phyloP scores from a whole-genome alignment of 1,140 invertebrate species.

The Sitodiplosis mosellana region DNA sequence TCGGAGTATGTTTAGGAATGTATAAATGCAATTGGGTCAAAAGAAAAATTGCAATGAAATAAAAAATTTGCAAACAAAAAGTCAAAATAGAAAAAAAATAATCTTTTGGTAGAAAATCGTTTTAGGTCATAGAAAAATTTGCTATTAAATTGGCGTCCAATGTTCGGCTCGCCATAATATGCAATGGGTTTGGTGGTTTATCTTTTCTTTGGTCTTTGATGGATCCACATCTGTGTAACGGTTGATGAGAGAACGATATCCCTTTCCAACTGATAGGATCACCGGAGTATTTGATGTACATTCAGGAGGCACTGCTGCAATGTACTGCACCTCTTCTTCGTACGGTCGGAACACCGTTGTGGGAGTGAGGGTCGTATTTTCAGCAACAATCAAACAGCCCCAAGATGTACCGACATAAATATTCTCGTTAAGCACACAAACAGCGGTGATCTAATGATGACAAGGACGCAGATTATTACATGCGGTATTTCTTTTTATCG shows the following conservation, averaged over 20 bases:
- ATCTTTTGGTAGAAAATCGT: too few relatives aligned
- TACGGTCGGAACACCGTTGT: conserved; percentile 81
- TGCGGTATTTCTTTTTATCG: too few relatives aligned
- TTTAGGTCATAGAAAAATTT: background rate
- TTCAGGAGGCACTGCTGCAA: conserved; percentile 19
- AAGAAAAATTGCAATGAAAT: too few relatives aligned
- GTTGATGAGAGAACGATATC: conserved; percentile 61
- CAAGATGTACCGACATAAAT: conserved; percentile 80
- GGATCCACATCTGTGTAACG: conserved; percentile 38
- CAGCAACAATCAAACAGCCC: conserved; percentile 79
- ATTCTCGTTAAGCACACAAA: conserved; percentile 47
- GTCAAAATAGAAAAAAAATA: too few relatives aligned
- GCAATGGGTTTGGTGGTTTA: conserved; percentile 43
- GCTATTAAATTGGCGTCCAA: conserved; percentile 31
- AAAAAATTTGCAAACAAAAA: too few relatives aligned
- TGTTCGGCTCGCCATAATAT: conserved; percentile 52
- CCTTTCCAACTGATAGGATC: conserved; percentile 61
- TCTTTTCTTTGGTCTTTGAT: conserved; percentile 14
- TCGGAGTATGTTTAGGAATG: too few relatives aligned
- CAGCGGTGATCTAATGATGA: conserved; percentile 46
- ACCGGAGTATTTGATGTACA: conserved; percentile 29
- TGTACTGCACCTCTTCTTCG: conserved; percentile 52
- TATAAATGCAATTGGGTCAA: too few relatives aligned
- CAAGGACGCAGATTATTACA: background rate
- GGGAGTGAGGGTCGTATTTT: conserved; percentile 56